Percentiles rank a stretch among this genome's conserved stretches.
Conservation (phyloP, 1,140 invertebrate species). For the Neotoxoptera formosana region DNA sequence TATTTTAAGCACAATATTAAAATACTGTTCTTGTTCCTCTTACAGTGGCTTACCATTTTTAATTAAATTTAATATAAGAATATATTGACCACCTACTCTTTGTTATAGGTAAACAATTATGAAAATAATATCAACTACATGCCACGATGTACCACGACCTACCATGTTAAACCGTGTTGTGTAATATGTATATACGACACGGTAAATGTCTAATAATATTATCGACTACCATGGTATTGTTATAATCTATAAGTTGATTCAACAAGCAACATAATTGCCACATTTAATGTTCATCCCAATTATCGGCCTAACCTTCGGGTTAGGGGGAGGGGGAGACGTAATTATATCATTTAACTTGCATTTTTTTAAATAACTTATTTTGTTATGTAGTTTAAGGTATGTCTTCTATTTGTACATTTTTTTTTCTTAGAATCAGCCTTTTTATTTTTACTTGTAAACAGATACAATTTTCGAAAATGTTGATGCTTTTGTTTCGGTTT, state of each 20-base stretch:
- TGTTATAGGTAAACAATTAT: not conserved
- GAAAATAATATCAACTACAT: not conserved
- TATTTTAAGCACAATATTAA: not conserved
- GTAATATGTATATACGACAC: not conserved
- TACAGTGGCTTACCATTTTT: not conserved
- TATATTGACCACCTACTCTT: not conserved
- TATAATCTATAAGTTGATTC: not conserved
- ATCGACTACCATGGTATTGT: not conserved
- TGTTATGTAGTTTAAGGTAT: too few species aligned
- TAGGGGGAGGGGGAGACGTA: not conserved
- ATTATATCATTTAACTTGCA: not conserved
- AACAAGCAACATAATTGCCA: not conserved
- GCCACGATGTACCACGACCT: not conserved
- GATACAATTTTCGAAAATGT: too few species aligned
- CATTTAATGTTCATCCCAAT: not conserved
- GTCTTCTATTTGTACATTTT: too few species aligned
- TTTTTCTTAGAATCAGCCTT: too few species aligned
- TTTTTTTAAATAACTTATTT: too few species aligned
- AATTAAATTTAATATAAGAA: slow-evolving; percentile 21
- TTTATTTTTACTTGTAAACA: too few species aligned
- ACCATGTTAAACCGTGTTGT: not conserved
- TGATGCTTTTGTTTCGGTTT: too few species aligned
- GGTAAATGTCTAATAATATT: not conserved
- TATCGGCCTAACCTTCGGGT: too few species aligned
- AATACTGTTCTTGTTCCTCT: not conserved